Percentiles rank a stretch among this genome's conserved stretches.
Conservation (phyloP, 1,140 invertebrate genomes). For the Euura saliciscinereae region DNA sequence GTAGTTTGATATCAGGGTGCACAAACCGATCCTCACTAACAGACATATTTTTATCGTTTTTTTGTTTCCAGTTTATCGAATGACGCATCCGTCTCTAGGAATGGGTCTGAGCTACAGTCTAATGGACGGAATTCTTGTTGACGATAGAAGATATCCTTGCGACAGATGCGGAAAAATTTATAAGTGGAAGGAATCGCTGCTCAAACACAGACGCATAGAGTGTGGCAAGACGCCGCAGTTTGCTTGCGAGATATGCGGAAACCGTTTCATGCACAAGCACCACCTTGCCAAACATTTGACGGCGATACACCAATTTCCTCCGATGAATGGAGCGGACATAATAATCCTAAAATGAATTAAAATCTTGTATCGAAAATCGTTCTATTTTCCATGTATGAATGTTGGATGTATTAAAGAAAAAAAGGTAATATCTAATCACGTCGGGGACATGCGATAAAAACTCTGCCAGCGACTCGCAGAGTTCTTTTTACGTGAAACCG, state of each 20-base stretch:
- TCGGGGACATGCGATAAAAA: too few relatives aligned
- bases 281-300: conserved; percentile 48
- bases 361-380: too few relatives aligned
- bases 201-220: conserved; percentile 54
- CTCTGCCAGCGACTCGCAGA: too few relatives aligned
- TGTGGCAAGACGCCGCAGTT: conserved; percentile 55
- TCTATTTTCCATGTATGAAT: too few relatives aligned
- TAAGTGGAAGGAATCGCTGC: conserved; percentile 63
- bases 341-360: conserved; percentile 17
- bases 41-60: background rate
- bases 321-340: conserved; percentile 1
- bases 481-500: too few relatives aligned
- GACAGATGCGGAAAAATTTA: conserved; percentile 66
- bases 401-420: too few relatives aligned
- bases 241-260: conserved; percentile 52
- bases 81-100: background rate
- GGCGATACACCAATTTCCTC: conserved; percentile 35
- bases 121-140: background rate
- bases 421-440: too few relatives aligned
- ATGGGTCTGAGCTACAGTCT: background rate
- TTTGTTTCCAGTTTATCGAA: conserved; percentile 1
- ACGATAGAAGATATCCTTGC: conserved; percentile 49
- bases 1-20: too few relatives aligned
- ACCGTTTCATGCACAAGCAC: conserved; percentile 54
- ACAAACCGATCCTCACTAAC: too few relatives aligned